Evolutionary conservation across 2,888 invertebrate species (phyloP), one percentile per base, ranked within the genome.

Genomic region (Heliconius sara): DNA sequence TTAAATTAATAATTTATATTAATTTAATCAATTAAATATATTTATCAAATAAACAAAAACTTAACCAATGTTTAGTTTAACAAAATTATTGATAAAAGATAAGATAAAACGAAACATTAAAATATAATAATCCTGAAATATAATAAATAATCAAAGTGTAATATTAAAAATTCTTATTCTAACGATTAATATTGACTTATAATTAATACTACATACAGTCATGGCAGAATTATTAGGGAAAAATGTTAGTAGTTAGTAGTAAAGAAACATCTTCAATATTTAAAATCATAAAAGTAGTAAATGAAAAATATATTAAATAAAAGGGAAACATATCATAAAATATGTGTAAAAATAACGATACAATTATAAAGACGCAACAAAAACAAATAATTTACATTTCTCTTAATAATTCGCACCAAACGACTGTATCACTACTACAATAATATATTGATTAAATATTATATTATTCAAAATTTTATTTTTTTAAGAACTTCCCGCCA

Each of bases 361-460:
- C 9, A 22, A 57, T 57, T 57, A 22, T 60, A n/a, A n/a, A n/a
- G 3, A 60, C 19, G 60, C 10, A 60, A 60, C 22, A 10, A 68
- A 39, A 13, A 22, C 22, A 19, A 34, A n/a, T 9, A 34, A 22
- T 4, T 39, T 39, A 5, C 68, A 68, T 13, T 12, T n/a, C 25
- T 68, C 39, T 60, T 60, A 68, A 68, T 43, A 39, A 43, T 68
- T 68, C 68, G 6, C 43, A 43, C 13, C 43, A 16, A 68, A n/a
- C 39, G 39, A 68, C 68, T 68, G 43, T n/a, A 12, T 13, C n/a
- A 39, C 34, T 34, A 67, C n/a, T n/a, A 34, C 22, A 39, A 39
- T 39, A 67, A 12, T 67, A 39, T 52, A 52, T 52, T 22, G 39
- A 67, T 67, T 67, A 39, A 67, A 67, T 67, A 67, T n/a, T 39